Base-by-base conservation (phyloP, 2,888 invertebrate species). In the Phorcus lineatus region DNA sequence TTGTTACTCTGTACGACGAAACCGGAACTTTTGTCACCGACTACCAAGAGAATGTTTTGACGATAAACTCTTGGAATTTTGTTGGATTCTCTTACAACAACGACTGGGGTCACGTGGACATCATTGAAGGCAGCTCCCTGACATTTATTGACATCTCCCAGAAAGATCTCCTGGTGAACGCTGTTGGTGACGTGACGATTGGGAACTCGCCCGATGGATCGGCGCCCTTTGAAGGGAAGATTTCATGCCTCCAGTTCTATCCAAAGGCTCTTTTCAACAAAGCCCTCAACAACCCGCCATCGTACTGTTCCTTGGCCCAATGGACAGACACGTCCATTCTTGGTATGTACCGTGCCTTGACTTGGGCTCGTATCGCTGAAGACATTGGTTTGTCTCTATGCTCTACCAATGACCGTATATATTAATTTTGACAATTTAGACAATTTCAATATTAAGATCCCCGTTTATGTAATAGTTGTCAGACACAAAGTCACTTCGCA, bases 71-170 rank as follows among this genome's bases (percentile, higher is more conserved):
- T 17, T 62, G 62, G 62, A 62, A 62, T 62, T 62, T 62, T 62
- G 62, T 62, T 24, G 62, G 62, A 11, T 62, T 62, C n/a, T 62
- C 62, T 1, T 62, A 62, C 62, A 62, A 62, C 62, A 62, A 62
- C 16, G 24, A 28, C 28, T 62, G 62, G 62, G 62, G 62, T 62
- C 24, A 28, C 9, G 28, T 62, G 6, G 62, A 62, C 24, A 62
- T 62, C 62, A 28, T 62, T 28, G 28, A 28, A 31, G 62, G 24
- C 28, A 17, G 6, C 11, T 24, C 13, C n/a, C 2, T 28, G 4
- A 31, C 24, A 13, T 24, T 24, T 11, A 7, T 17, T 16, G 22
- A 28, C 62, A 62, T 28, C 16, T 24, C 16, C 28, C 13, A 13
- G 16, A 62, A 24, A 3, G 13, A 3, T 1, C 11, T 16, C 16